Evolutionary conservation across 2,888 invertebrate genomes (phyloP).

Genomic region (Bombylius discolor): DNA sequence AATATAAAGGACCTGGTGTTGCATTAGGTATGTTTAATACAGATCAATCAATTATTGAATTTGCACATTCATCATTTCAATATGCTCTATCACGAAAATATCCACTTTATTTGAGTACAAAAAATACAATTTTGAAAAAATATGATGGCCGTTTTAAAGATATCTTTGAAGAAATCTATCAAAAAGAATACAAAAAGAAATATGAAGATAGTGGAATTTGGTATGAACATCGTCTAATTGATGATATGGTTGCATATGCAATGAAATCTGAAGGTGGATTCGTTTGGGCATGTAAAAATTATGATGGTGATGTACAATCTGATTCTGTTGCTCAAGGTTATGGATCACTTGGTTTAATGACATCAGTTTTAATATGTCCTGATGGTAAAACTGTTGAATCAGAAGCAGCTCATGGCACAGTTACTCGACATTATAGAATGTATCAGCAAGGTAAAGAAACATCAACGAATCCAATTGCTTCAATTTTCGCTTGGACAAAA

Average conservation of each 20-base stretch:
- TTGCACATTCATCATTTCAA: conserved; percentile 90
- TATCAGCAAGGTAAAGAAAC: conserved; percentile 94
- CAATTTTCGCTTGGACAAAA: conserved; percentile 96
- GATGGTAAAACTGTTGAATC: conserved; percentile 97
- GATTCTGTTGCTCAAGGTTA: conserved; percentile 97
- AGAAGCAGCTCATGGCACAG: conserved; percentile 97
- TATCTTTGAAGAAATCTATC: conserved; percentile 91
- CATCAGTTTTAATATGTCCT: conserved; percentile 90
- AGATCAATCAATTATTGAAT: conserved; percentile 82
- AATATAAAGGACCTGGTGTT: conserved; percentile 78
- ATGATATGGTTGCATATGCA: conserved; percentile 97
- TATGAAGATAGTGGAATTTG: conserved; percentile 81
- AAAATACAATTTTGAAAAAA: conserved; percentile 91
- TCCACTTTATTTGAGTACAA: conserved; percentile 89
- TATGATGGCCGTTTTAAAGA: conserved; percentile 96
- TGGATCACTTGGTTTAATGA: conserved; percentile 95
- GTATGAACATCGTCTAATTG: conserved; percentile 97
- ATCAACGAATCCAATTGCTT: conserved; percentile 97
- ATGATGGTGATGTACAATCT: conserved; percentile 98
- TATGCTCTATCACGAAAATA: conserved; percentile 73
- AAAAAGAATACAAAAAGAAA: conserved; percentile 67
- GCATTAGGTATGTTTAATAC: conserved; percentile 95
- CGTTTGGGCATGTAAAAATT: conserved; percentile 99
- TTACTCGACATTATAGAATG: conserved; percentile 78
- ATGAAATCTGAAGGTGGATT: conserved; percentile 98